Conservation (phyloP, 2,797 vertebrate species). For the Artibeus lituratus region DNA sequence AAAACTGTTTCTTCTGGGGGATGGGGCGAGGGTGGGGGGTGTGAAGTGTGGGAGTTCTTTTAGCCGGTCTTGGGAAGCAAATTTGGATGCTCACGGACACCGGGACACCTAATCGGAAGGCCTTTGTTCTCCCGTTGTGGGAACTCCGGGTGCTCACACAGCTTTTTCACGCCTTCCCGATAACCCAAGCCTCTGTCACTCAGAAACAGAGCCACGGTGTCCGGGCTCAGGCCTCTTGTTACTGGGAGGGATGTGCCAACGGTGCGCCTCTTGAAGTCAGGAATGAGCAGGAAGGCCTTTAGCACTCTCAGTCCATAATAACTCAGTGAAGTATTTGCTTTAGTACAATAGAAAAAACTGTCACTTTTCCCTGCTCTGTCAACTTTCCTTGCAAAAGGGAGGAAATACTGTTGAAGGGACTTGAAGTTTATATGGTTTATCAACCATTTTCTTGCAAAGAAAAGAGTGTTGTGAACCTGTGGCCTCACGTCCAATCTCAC, state of each 20-base stretch:
- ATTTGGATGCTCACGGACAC: neutral
- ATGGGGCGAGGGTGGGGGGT: neutral
- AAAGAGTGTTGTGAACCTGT: neutral
- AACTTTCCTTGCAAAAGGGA: neutral
- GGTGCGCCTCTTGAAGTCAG: neutral
- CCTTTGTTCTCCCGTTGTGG: neutral
- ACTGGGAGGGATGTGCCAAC: neutral
- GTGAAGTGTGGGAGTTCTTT: neutral
- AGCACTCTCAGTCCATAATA: neutral
- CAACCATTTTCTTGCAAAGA: slow-evolving; percentile 15
- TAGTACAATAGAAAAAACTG: neutral
- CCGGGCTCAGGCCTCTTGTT: neutral
- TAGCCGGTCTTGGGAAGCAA: neutral
- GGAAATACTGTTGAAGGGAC: neutral
- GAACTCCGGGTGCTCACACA: neutral
- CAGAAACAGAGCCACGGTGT: neutral
- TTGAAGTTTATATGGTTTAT: neutral
- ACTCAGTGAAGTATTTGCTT: neutral
- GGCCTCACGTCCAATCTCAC: neutral
- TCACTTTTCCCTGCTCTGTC: neutral
- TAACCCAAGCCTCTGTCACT: neutral
- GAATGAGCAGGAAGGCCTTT: neutral
- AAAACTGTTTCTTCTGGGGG: neutral
- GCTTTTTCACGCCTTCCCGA: neutral
- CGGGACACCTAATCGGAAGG: neutral